phyloP scores from a whole-genome alignment of 2,797 vertebrate species.

The Neosilurus hyrtlii region DNA sequence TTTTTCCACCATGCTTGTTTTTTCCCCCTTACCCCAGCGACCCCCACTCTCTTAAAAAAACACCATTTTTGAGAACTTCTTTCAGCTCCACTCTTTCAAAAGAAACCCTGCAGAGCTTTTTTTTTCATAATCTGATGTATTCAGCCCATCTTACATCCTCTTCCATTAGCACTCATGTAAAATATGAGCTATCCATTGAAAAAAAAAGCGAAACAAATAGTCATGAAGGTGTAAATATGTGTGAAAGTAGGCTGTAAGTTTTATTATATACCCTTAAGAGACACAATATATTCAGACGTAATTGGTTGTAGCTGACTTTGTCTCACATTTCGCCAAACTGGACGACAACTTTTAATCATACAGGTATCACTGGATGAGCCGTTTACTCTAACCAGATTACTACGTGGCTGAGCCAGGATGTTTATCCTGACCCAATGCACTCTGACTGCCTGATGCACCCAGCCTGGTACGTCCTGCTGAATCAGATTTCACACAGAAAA shows the following conservation, averaged over 20 bases:
- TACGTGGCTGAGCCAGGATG: constrained; percentile 58
- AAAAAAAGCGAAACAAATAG: not conserved
- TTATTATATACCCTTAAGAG: constrained; percentile 58
- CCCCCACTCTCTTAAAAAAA: not conserved
- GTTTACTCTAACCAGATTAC: constrained; percentile 71
- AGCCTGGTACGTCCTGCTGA: not conserved
- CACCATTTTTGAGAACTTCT: not conserved
- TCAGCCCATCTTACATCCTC: not conserved
- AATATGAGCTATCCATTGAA: not conserved
- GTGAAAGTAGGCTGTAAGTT: not conserved
- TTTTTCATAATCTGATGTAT: not conserved
- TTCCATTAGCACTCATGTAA: not conserved
- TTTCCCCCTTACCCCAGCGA: not conserved
- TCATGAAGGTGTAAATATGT: no score
- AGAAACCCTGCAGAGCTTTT: not conserved
- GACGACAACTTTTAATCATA: constrained; percentile 52
- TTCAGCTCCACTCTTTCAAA: not conserved
- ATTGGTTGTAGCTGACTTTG: constrained; percentile 2
- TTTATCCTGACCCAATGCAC: constrained; percentile 42
- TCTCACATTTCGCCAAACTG: constrained; percentile 38
- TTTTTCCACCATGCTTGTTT: not conserved
- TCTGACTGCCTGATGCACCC: constrained; percentile 42
- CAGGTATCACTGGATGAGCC: constrained; percentile 67
- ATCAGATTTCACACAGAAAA: constrained; percentile 27
- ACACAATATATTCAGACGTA: constrained; percentile 59